Evolutionary conservation across 2,888 invertebrate genomes (phyloP).

Genomic region (Idaea biselata): DNA sequence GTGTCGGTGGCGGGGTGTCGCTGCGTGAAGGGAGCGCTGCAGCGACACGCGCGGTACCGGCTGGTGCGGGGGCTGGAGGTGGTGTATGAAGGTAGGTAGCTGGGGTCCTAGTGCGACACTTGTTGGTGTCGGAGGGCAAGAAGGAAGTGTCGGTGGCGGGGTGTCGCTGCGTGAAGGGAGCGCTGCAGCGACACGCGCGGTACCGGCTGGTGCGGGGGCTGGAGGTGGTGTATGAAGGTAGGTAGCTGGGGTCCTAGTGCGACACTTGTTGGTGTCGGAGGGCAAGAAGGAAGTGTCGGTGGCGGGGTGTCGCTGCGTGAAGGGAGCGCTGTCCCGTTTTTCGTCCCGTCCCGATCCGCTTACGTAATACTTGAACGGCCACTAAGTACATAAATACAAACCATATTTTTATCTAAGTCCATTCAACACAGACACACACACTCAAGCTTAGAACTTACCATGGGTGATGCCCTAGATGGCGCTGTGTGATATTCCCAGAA

Average conservation of each 20-base stretch:
- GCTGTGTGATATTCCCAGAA: too few species aligned
- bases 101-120: constrained; percentile 92
- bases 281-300: constrained; percentile 90
- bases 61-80: constrained; percentile 84
- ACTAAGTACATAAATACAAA: too few species aligned
- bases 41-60: constrained; percentile 83
- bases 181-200: constrained; percentile 83
- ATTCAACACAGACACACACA: too few species aligned
- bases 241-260: too few species aligned
- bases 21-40: constrained; percentile 78
- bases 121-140: constrained; percentile 88
- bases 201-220: constrained; percentile 86
- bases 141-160: constrained; percentile 95
- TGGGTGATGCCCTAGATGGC: too few species aligned
- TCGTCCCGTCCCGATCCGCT: too few species aligned
- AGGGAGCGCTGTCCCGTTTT: too few species aligned
- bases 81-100: constrained; percentile 86
- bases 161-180: constrained; percentile 48
- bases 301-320: constrained; percentile 83
- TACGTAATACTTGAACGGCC: too few species aligned
- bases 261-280: constrained; percentile 90
- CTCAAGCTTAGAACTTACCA: too few species aligned
- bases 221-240: constrained; percentile 86
- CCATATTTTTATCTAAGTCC: too few species aligned
- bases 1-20: constrained; percentile 92